Base-by-base conservation (phyloP, 1,140 invertebrate genomes). In the Pseudomyrmex pallidus region DNA sequence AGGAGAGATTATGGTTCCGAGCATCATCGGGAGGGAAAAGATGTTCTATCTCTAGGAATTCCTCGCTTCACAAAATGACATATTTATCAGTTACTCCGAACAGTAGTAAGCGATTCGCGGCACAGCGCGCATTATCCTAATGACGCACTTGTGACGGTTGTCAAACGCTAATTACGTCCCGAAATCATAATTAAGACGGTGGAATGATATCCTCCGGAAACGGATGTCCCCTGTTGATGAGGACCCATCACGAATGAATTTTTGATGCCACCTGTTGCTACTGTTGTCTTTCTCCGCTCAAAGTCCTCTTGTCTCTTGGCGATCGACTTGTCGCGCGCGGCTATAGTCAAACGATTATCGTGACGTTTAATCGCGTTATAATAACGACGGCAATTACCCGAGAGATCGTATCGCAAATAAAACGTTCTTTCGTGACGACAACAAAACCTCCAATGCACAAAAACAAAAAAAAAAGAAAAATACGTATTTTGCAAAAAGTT, bases 251-350 rank as follows among this genome's bases (percentile, higher is more conserved):
- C 84, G 85, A 90, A 90, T 91, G 74, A 92, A 92, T 91, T 91
- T 92, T 92, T 91, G 85, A 90, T 87, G 78, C 91, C 87, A 92
- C 89, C 90, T 91, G 90, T 91, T 91, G 89, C 90, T 85, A 25
- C 59, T 61, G 7, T 50, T 54, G 46, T 35, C 52, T 64, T 52
- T 61, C 50, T 63, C 77, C 54, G 54, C 70, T 57, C 63, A 67
- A 66, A 78, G 46, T 52, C 74, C 48, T 68, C 44, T 83, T 46
- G 9, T 77, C 78, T 70, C 54, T 35, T 72, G 44, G 8, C 44
- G 15, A 57, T 78, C 54, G 62, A 64, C 25, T 35, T 80, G 12
- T 2, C 54, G 15, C 15, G 10, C 54, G 15, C 15, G 10, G 1
- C 44, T 54, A 35, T 35, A 66, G 44, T 2, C 57, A 5, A 72